These are phyloP conservation scores for Polydrusus cervinus DNA, from an alignment of 2,888 invertebrate species.

Conservation along the genomic window DNA sequence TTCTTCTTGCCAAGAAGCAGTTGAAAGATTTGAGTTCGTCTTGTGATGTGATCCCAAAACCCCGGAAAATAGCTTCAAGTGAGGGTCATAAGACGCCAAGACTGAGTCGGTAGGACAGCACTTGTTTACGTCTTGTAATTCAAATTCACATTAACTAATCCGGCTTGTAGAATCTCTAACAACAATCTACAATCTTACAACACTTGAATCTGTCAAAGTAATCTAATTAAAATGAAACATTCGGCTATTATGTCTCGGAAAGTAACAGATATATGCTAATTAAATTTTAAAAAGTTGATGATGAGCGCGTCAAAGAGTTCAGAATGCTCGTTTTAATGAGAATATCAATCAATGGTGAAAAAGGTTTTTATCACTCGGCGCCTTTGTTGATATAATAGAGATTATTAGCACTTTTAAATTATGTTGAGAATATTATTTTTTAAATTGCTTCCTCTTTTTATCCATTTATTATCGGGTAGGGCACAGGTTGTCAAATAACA, in stretches of 20 bases:
- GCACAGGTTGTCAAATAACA: too few species aligned
- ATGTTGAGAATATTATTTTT: neutral
- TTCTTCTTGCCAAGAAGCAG: too few species aligned
- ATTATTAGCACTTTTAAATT: neutral
- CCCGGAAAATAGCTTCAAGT: too few species aligned
- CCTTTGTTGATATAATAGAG: constrained; percentile 3
- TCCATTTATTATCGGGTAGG: too few species aligned
- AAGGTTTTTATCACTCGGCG: constrained; percentile 18
- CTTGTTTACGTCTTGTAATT: too few species aligned
- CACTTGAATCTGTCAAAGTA: neutral
- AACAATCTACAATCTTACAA: neutral
- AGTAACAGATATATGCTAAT: constrained; percentile 4
- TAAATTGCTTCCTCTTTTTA: neutral
- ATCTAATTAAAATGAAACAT: constrained; percentile 10
- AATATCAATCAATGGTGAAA: constrained; percentile 24
- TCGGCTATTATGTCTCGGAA: constrained; percentile 5
- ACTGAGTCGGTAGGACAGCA: too few species aligned
- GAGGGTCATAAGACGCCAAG: too few species aligned
- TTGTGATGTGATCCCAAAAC: too few species aligned
- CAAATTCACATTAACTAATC: neutral
- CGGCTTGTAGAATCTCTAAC: neutral
- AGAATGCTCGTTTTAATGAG: constrained; percentile 26
- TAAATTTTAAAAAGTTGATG: constrained; percentile 24
- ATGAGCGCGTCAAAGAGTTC: constrained; percentile 16
- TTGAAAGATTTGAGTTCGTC: too few species aligned